Conservation (phyloP, 1,140 invertebrate species). For the Drosophila biarmipes region DNA sequence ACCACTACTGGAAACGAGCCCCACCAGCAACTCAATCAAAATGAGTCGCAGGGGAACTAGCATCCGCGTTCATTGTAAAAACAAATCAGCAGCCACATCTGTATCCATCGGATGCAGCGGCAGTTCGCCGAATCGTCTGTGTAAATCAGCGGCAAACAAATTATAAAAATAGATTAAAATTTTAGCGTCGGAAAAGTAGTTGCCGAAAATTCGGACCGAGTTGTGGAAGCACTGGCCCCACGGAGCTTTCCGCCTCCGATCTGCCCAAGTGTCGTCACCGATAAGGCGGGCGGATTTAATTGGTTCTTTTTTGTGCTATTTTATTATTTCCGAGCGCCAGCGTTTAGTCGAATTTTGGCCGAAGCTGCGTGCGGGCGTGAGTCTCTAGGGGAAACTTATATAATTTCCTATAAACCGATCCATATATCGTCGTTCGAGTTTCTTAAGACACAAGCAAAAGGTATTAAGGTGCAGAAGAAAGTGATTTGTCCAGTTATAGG, state of each 20-base stretch:
- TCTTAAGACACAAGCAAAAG: neutral
- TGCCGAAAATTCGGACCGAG: constrained; percentile 67
- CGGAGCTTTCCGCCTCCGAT: constrained; percentile 30
- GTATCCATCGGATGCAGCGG: constrained; percentile 20
- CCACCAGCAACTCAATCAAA: constrained; percentile 63
- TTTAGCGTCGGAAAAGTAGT: constrained; percentile 58
- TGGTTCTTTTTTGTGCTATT: constrained; percentile 54
- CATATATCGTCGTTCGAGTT: neutral
- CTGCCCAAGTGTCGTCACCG: constrained; percentile 70
- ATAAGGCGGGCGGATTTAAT: constrained; percentile 67
- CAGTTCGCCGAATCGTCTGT: constrained; percentile 40
- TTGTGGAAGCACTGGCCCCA: constrained; percentile 41
- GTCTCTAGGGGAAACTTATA: constrained; percentile 24
- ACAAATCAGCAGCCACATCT: constrained; percentile 11
- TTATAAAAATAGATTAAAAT: constrained; percentile 73
- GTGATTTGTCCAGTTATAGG: neutral
- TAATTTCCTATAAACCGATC: constrained; percentile 3
- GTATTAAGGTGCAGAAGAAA: constrained; percentile 1
- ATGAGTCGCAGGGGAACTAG: constrained; percentile 32
- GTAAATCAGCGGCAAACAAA: constrained; percentile 44
- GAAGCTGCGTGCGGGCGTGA: constrained; percentile 70
- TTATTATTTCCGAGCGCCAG: constrained; percentile 43
- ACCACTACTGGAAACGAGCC: constrained; percentile 27
- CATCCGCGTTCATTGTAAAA: constrained; percentile 46
- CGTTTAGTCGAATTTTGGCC: constrained; percentile 65